Base-by-base conservation (phyloP, 2,888 invertebrate genomes). In the Bellardia bayeri region DNA sequence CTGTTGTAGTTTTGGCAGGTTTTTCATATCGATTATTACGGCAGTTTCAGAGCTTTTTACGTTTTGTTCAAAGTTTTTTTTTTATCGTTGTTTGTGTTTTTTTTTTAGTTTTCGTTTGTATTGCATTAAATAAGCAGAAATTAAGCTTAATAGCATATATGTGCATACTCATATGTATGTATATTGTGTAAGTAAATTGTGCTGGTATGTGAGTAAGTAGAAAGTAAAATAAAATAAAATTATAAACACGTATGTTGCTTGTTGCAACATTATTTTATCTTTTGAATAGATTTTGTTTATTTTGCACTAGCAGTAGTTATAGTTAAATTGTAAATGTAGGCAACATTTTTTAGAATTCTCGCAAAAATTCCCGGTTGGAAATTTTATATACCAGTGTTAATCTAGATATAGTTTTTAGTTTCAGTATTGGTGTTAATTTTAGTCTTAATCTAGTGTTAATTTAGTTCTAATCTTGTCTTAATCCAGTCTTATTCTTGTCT, bases 121-220 rank as follows among this genome's bases (percentile, higher is more conserved):
- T 23, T 61, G 68, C 51, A 71, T 83, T 80, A 86, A 83, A 86
- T 64, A 83, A 80, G 37, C 75, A 83, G 33, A 69, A 66, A 69
- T 69, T 51, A 68, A 63, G 75, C 66, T 63, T 33, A 23, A 79
- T 49, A 74, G 74, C 51, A 37, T 75, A n/a, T n/a, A n/a, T n/a
- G n/a, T n/a, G n/a, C n/a, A n/a, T n/a, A n/a, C n/a, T n/a, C n/a
- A 45, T 45, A 45, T 9, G 6, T 42, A 42, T 42, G 45, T 45
- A 45, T 75, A 42, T 33, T 76, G 69, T 37, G 37, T 58, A 49
- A 33, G 14, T 42, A 69, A 58, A 14, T 58, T 49, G 40, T 54
- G 40, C 40, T 54, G 42, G 54, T 40, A 14, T 40, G 16, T 11
- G 71, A 61, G 40, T 45, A 45, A 9, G 71, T n/a, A 23, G 8